Base-by-base conservation (phyloP, 2,888 invertebrate genomes). In the Hyles lineata region DNA sequence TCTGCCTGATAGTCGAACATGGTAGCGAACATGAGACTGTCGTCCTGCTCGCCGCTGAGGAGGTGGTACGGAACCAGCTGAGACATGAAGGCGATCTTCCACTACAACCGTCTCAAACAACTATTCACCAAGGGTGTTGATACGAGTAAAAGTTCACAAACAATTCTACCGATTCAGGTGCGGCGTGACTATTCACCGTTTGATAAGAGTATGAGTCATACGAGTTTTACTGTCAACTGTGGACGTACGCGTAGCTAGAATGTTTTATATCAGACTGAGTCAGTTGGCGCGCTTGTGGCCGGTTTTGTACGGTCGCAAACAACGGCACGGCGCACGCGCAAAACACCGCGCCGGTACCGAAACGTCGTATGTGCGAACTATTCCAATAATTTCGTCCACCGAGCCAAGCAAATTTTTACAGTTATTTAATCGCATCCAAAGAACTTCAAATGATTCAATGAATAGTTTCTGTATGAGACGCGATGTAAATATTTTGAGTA, bases 61-160 rank as follows among this genome's bases (percentile, higher is more conserved):
- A 90, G 87, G 86, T 93, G 88, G 85, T 92, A 95, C 76, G 96
- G 96, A 92, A 96, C 96, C 95, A 95, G 89, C 93, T 95, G 96
- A 93, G 96, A 96, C 96, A 96, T 96, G 92, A 95, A 95, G 93
- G 85, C 86, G 83, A 84, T 83, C 88, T 92, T 88, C 78, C 89
- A 89, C 89, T 84, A 88, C 81, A 87, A 86, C 77, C 77, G 85
- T 88, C 85, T 87, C 83, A 88, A 89, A 85, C 78, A 90, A 89
- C 83, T 86, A 83, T 85, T 83, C 91, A 88, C 89, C 77, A 77
- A 83, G 83, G 83, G 83, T 75, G 78, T 79, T 76, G 74, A 80
- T 81, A 80, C 55, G 19, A 78, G 63, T 77, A 87, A 87, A 82
- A 86, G 83, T 87, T 86, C 82, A 80, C 85, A 83, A 89, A 83